Base-by-base conservation (phyloP, 2,113 vertebrate species). In the Salvelinus namaycush region DNA sequence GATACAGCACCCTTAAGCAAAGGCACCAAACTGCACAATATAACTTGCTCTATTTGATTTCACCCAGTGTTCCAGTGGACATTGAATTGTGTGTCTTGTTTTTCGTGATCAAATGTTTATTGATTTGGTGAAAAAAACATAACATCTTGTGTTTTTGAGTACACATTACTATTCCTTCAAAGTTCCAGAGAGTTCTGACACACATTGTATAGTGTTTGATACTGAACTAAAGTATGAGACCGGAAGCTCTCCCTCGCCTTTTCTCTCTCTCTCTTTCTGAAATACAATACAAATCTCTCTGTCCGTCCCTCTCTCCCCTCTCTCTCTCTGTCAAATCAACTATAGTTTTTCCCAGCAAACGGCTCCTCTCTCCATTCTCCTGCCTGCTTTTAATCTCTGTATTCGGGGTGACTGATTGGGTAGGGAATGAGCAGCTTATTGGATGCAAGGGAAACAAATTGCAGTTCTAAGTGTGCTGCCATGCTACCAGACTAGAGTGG, bases 361-460 rank as follows among this genome's bases (percentile, higher is more conserved):
- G 75, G 70, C 66, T 76, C 70, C 81, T 77, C 44, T 20, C 73
- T 76, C 76, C 66, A 75, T 79, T 79, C 80, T 87, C 88, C 89
- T 83, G 68, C n/a, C 86, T 87, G 89, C 85, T 89, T 93, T 91
- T 92, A 93, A 92, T 93, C 92, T 93, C 87, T 88, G 87, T 88
- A 87, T 86, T 72, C 87, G 89, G 76, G 91, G 90, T 93, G 91
- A 94, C 92, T 93, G 93, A 94, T 94, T 93, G 92, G 87, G 89
- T 88, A 83, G 89, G 79, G 91, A 94, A 94, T 93, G 91, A 93
- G 93, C 90, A 90, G 90, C 92, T 94, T 94, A 94, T 94, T 94
- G 93, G 93, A 93, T 93, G 91, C 92, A 92, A 92, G 88, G 39
- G 89, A 93, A 93, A 94, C 92, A 94, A 94, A 94, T 94, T 93